Conservation (phyloP, 23 tunicate genomes). For the Halocynthia aurantium region DNA sequence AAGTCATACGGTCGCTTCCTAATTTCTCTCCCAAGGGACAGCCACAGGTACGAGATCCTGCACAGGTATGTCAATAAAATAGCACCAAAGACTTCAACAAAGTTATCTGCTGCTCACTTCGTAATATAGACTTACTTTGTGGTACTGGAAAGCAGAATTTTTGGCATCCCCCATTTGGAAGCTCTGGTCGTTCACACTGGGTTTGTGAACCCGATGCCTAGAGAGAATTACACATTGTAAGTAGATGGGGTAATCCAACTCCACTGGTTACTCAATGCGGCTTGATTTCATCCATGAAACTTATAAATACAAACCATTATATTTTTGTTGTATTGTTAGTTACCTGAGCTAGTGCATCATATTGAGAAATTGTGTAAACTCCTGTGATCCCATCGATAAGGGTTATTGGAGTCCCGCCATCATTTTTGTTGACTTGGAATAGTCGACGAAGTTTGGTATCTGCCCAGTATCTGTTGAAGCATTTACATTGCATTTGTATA, state of each 20-base stretch:
- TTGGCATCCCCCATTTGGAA: conserved; percentile 62
- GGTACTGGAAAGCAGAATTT: conserved; percentile 80
- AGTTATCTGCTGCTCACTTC: background rate
- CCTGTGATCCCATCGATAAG: no score
- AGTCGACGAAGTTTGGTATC: no score
- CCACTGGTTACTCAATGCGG: background rate
- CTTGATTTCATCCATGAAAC: background rate
- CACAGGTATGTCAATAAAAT: background rate
- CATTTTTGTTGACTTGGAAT: no score
- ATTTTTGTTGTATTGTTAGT: background rate
- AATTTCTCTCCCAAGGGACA: conserved; percentile 43
- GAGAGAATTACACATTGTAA: background rate
- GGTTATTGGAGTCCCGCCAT: no score
- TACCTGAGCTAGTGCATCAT: background rate
- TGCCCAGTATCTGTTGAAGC: no score
- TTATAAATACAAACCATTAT: background rate
- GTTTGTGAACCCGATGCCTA: background rate
- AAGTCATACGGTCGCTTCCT: conserved; percentile 1
- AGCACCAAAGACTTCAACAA: background rate
- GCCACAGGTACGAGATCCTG: conserved; percentile 63
- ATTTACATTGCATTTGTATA: no score
- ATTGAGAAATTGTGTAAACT: no score
- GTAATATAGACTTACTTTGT: conserved; percentile 19
- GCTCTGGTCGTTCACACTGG: conserved; percentile 43
- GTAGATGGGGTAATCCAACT: no score